A percentile compares a stretch with the other conserved stretches of the same genome.
Evolutionary conservation across 64 coral and sea anemone genomes (phyloP).

Genomic region (Platygyra sinensis): DNA sequence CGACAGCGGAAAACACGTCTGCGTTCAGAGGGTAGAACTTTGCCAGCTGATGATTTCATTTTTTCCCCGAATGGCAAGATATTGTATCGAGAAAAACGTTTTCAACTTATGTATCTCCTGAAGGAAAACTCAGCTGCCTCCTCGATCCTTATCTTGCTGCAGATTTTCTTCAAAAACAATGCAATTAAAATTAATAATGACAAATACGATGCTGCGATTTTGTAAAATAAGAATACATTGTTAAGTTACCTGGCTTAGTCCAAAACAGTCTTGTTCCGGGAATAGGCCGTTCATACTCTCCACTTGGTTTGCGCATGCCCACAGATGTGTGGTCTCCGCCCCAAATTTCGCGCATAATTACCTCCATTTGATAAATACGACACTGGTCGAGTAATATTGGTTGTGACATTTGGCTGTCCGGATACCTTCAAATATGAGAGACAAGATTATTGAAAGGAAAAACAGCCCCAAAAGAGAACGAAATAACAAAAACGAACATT

Average conservation of each 20-base stretch:
- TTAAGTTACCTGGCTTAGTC: conserved; percentile 42
- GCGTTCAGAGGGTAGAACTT: too few species aligned
- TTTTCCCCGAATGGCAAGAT: too few species aligned
- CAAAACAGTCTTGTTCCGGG: conserved; percentile 37
- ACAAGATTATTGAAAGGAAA: too few species aligned
- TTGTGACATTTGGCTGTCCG: conserved; percentile 14
- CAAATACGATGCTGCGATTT: background rate
- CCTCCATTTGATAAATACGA: conserved; percentile 40
- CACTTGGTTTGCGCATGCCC: conserved; percentile 40
- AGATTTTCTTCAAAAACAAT: background rate
- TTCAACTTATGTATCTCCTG: too few species aligned
- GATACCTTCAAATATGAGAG: too few species aligned
- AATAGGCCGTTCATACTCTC: conserved; percentile 37
- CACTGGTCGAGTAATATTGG: conserved; percentile 34
- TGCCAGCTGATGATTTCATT: too few species aligned
- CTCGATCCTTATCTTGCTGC: too few species aligned
- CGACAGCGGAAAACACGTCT: too few species aligned
- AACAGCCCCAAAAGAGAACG: background rate
- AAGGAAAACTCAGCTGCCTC: too few species aligned
- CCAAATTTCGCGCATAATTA: conserved; percentile 9
- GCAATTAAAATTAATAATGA: background rate
- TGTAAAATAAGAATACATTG: too few species aligned
- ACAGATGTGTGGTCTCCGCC: conserved; percentile 43
- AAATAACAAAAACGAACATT: background rate
- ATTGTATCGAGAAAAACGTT: too few species aligned